phyloP scores from a whole-genome alignment of 2,888 invertebrate genomes.

The Vesta saturnalis region DNA sequence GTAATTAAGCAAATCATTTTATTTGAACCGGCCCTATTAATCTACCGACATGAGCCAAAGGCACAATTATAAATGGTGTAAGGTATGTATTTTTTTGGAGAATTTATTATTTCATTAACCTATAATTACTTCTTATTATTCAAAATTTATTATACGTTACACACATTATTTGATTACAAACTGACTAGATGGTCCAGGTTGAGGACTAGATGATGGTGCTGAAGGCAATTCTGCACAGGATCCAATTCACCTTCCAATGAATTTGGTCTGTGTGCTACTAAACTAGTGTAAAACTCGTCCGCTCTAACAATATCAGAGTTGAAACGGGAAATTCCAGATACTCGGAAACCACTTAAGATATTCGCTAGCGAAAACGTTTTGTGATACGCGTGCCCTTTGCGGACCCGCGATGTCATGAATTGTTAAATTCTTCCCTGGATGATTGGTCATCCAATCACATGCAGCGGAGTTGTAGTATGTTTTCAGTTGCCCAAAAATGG shows the following conservation, averaged over 20 bases:
- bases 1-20: no score
- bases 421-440: not conserved
- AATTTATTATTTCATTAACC: no score
- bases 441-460: no score
- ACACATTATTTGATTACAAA: no score
- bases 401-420: not conserved
- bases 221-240: not conserved
- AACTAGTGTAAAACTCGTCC: conserved; percentile 9
- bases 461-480: no score
- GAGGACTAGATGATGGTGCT: not conserved
- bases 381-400: not conserved
- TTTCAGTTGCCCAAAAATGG: not conserved
- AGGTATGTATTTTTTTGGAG: no score
- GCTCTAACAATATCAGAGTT: conserved; percentile 8
- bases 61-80: no score
- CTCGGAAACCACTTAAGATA: not conserved
- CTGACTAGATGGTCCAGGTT: not conserved
- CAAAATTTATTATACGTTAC: no score
- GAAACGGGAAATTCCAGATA: conserved; percentile 2
- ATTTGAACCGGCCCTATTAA: no score
- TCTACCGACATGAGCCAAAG: no score
- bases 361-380: not conserved
- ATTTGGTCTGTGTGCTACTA: conserved; percentile 13
- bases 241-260: not conserved
- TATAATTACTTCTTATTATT: no score